Percentiles rank a stretch among this genome's conserved stretches.
These are phyloP conservation scores for Megalurothrips usitatus DNA, from an alignment of 2,888 invertebrate species.

Conservation along the genomic window DNA sequence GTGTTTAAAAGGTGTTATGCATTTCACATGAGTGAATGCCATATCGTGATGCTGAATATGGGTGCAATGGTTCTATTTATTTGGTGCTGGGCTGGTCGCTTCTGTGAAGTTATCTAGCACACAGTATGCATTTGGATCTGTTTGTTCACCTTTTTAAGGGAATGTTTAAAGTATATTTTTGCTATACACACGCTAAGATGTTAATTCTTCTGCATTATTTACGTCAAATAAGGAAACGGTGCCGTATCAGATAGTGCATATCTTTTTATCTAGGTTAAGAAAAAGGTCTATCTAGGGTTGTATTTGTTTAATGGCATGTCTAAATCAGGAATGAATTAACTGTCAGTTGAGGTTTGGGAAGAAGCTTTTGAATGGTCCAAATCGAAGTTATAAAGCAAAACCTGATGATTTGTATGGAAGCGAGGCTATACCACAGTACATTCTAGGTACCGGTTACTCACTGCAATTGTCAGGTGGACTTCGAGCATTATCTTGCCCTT, in stretches of 20 bases:
- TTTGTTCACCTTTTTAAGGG: not conserved
- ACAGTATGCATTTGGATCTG: not conserved
- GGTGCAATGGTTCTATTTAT: slow-evolving; percentile 1
- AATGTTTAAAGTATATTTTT: slow-evolving; percentile 20
- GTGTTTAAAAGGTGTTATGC: not conserved
- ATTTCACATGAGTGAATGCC: not conserved
- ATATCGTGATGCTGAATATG: not conserved
- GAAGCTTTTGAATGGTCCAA: too few relatives aligned
- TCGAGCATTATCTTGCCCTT: too few relatives aligned
- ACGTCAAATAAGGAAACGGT: not conserved
- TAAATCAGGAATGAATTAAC: too few relatives aligned
- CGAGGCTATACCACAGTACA: too few relatives aligned
- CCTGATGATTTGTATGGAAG: too few relatives aligned
- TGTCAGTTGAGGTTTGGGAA: too few relatives aligned
- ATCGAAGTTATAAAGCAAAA: too few relatives aligned
- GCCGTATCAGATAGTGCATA: not conserved
- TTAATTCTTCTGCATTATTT: not conserved
- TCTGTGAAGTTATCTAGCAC: not conserved
- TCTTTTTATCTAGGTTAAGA: not conserved
- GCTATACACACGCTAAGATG: not conserved
- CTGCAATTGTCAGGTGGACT: too few relatives aligned
- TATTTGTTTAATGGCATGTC: not conserved
- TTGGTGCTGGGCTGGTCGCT: not conserved
- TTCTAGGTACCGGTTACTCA: too few relatives aligned
- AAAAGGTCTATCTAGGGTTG: not conserved